Conservation (phyloP, 2,797 vertebrate species). For the Carapus acus region DNA sequence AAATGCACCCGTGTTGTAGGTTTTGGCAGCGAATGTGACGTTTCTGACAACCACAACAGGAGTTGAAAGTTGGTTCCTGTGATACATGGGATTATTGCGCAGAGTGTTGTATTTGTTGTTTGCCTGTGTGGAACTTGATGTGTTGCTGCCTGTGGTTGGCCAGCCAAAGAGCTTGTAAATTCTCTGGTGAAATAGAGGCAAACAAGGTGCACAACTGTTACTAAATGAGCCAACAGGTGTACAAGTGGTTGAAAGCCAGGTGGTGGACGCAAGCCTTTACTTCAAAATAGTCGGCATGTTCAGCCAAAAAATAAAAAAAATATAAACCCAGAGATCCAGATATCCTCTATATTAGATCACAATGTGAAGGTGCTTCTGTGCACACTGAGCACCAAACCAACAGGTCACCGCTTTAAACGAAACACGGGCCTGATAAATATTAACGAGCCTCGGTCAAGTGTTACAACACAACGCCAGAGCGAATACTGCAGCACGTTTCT, state of each 20-base stretch:
- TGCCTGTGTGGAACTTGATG: too few relatives aligned
- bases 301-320: too few relatives aligned
- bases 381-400: slow-evolving; percentile 1
- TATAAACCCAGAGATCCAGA: too few relatives aligned
- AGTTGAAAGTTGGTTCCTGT: too few relatives aligned
- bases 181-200: slow-evolving; percentile 5
- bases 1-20: too few relatives aligned
- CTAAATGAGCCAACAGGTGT: slow-evolving; percentile 17
- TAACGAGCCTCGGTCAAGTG: background rate
- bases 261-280: slow-evolving; percentile 9
- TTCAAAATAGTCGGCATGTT: slow-evolving; percentile 28
- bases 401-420: background rate
- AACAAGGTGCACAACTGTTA: too few relatives aligned
- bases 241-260: slow-evolving; percentile 17
- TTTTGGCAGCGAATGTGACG: too few relatives aligned
- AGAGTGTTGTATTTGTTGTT: too few relatives aligned
- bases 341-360: slow-evolving; percentile 22
- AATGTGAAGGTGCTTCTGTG: slow-evolving; percentile 1
- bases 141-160: too few relatives aligned
- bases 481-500: background rate
- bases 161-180: too few relatives aligned
- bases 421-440: background rate
- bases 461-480: background rate
- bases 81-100: too few relatives aligned
- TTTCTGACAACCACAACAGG: too few relatives aligned